phyloP scores from a whole-genome alignment of 2,113 vertebrate genomes.

The Tympanuchus pallidicinctus region DNA sequence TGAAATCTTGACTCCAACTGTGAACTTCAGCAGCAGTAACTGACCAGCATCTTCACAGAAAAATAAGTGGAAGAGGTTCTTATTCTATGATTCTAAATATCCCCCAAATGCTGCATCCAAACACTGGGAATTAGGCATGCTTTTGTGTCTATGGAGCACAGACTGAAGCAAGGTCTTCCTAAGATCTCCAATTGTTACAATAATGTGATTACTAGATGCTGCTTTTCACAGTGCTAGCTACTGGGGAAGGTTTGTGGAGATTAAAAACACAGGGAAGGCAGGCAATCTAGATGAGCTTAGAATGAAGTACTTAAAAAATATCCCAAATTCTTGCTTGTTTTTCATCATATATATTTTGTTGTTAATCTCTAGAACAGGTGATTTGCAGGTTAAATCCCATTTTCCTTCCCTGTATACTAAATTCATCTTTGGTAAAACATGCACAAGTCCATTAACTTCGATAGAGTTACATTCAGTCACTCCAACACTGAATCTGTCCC shows the following conservation, averaged over 20 bases:
- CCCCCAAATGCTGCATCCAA: no score
- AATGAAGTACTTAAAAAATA: conserved; percentile 13
- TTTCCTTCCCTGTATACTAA: conserved; percentile 54
- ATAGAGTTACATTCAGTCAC: conserved; percentile 33
- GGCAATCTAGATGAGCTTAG: neutral
- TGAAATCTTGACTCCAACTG: neutral
- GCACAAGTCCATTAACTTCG: conserved; percentile 65
- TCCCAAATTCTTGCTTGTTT: neutral
- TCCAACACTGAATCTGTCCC: conserved; percentile 52
- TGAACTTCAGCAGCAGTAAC: neutral
- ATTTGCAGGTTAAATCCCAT: conserved; percentile 62
- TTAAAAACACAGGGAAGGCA: conserved; percentile 41
- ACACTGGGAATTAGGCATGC: no score
- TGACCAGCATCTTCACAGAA: neutral
- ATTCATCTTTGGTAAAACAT: conserved; percentile 43
- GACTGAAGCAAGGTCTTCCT: neutral
- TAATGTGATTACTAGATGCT: conserved; percentile 20
- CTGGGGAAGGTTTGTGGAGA: neutral
- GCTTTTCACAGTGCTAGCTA: neutral
- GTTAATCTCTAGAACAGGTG: conserved; percentile 35
- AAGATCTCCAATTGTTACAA: conserved; percentile 18
- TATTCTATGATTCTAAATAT: neutral
- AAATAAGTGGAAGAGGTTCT: neutral
- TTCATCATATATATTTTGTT: conserved; percentile 21
- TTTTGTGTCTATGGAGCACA: no score